Percentiles rank a stretch among this genome's conserved stretches.
Evolutionary conservation across 2,113 vertebrate species (phyloP).

Genomic region (Macquaria ambigua): DNA sequence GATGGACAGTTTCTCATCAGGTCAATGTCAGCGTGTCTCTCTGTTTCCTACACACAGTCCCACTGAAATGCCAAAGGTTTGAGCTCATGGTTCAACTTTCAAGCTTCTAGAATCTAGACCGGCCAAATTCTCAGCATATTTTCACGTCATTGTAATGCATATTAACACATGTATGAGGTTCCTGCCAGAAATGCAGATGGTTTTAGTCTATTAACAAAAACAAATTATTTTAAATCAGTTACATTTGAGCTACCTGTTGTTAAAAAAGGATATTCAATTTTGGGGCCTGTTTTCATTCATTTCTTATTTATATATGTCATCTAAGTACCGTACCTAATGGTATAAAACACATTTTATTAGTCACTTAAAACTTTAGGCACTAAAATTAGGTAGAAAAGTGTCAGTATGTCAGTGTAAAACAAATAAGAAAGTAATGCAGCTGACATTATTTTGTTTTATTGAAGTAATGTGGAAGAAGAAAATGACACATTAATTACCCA

Average conservation of each 20-base stretch:
- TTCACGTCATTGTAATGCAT: slow-evolving; percentile 84
- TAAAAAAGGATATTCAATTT: background rate
- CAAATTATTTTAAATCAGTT: slow-evolving; percentile 39
- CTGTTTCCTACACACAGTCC: slow-evolving; percentile 53
- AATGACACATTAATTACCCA: background rate
- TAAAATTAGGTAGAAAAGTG: background rate
- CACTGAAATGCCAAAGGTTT: slow-evolving; percentile 52
- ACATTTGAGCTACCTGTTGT: slow-evolving; percentile 28
- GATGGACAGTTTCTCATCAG: slow-evolving; percentile 59
- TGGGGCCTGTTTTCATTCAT: background rate
- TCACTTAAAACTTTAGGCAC: background rate
- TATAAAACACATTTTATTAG: background rate
- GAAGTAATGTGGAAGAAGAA: background rate
- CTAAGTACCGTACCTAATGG: background rate
- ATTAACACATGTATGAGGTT: slow-evolving; percentile 80
- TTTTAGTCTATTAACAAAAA: slow-evolving; percentile 73
- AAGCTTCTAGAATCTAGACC: slow-evolving; percentile 70
- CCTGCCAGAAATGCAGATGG: slow-evolving; percentile 74
- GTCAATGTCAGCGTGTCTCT: slow-evolving; percentile 48
- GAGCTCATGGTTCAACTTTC: slow-evolving; percentile 73
- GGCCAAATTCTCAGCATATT: slow-evolving; percentile 87
- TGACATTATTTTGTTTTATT: background rate
- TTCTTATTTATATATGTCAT: background rate
- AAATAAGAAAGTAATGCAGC: background rate
- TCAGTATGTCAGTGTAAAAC: background rate